phyloP scores from a whole-genome alignment of 2,797 vertebrate species.

The Acomys russatus region DNA sequence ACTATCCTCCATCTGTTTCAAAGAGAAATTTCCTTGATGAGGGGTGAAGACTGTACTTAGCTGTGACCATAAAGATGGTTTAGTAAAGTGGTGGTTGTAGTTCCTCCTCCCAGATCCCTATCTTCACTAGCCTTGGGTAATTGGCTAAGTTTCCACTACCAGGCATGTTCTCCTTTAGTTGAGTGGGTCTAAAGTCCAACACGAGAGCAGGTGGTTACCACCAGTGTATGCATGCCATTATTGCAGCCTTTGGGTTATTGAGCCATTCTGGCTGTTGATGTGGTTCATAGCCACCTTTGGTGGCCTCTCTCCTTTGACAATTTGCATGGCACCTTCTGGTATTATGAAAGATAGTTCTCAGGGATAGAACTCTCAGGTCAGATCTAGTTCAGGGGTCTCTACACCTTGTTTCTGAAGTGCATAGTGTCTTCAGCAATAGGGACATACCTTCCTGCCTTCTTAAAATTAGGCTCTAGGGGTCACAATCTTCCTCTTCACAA shows the following conservation, averaged over 20 bases:
- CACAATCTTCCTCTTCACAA: not conserved
- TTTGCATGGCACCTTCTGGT: not conserved
- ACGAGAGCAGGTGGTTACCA: not conserved
- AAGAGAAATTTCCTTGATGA: not conserved
- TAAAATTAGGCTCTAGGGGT: conserved; percentile 14
- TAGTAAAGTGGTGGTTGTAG: not conserved
- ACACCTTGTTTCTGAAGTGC: not conserved
- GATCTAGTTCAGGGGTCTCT: no score
- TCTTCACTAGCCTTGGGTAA: not conserved
- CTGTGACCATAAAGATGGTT: not conserved
- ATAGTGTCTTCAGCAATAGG: not conserved
- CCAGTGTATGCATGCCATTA: not conserved
- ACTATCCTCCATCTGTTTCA: no score
- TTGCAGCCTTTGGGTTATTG: not conserved
- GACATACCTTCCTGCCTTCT: not conserved
- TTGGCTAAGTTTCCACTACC: not conserved
- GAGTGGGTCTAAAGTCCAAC: not conserved
- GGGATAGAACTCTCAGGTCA: not conserved
- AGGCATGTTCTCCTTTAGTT: not conserved
- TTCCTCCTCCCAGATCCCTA: not conserved
- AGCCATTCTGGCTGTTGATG: no score
- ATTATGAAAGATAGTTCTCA: not conserved
- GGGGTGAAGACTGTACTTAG: not conserved
- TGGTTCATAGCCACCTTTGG: not conserved
- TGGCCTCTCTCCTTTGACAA: not conserved